phyloP scores from a whole-genome alignment of 2,113 vertebrate species.

The Paedocypris sp. region DNA sequence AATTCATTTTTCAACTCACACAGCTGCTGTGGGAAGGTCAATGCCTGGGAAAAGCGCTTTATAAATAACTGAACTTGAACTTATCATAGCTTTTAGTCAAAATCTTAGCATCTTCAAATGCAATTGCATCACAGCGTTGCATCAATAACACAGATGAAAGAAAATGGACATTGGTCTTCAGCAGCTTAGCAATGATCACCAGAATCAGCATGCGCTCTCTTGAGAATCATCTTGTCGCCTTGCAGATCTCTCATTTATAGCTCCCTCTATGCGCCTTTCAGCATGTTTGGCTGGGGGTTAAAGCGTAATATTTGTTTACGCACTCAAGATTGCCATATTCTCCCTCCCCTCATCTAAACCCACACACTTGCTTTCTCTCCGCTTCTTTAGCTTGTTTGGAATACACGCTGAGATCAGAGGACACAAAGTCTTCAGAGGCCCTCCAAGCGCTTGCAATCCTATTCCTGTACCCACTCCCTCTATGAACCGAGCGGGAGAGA shows the following conservation, averaged over 20 bases:
- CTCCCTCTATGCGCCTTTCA: not conserved
- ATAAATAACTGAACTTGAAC: too few relatives aligned
- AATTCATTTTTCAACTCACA: too few relatives aligned
- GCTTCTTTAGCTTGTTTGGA: slow-evolving; percentile 38
- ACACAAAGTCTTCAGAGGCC: slow-evolving; percentile 31
- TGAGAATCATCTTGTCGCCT: not conserved
- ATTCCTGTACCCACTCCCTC: slow-evolving; percentile 10
- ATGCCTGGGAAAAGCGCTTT: too few relatives aligned
- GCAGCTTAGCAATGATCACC: not conserved
- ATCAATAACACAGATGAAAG: too few relatives aligned
- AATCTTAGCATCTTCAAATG: too few relatives aligned
- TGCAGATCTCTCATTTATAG: slow-evolving; percentile 4
- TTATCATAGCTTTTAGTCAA: too few relatives aligned
- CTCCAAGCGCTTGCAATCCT: slow-evolving; percentile 21
- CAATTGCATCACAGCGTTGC: too few relatives aligned
- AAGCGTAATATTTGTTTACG: slow-evolving; percentile 11
- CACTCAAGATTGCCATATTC: not conserved
- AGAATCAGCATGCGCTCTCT: not conserved
- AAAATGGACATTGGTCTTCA: too few relatives aligned
- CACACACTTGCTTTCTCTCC: slow-evolving; percentile 2
- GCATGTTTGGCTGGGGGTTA: slow-evolving; percentile 16
- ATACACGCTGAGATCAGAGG: slow-evolving; percentile 40
- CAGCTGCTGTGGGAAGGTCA: too few relatives aligned
- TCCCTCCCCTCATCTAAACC: slow-evolving; percentile 1
- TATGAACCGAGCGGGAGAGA: not conserved